A percentile compares a stretch with the other conserved stretches of the same genome.
Evolutionary conservation across 2,888 invertebrate genomes (phyloP).

Genomic region (Gisinianus flammeolus): DNA sequence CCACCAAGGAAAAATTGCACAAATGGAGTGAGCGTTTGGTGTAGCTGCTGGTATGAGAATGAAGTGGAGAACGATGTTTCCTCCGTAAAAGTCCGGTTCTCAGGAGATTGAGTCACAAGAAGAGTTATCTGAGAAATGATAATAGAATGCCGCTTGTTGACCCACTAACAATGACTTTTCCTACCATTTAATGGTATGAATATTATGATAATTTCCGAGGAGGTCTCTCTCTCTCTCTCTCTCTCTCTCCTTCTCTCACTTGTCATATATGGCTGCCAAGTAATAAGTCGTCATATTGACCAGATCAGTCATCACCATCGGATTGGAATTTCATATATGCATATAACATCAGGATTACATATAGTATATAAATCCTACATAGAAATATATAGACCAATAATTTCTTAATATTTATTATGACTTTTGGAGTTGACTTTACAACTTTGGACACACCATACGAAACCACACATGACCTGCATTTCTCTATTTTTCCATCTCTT

Average conservation of each 20-base stretch:
- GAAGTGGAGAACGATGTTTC: neutral
- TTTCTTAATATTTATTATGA: neutral
- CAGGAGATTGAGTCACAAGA: neutral
- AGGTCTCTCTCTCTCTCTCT: too few species aligned
- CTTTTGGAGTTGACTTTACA: too few species aligned
- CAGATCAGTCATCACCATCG: neutral
- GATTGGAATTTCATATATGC: too few species aligned
- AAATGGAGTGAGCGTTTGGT: too few species aligned
- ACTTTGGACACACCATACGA: too few species aligned
- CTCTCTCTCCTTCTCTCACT: neutral
- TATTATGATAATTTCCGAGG: neutral
- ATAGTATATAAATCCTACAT: too few species aligned
- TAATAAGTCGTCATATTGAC: neutral
- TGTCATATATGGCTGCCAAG: neutral
- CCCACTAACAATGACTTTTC: constrained; percentile 2
- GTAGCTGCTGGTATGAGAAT: too few species aligned
- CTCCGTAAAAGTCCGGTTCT: neutral
- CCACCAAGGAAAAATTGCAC: neutral
- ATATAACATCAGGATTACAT: too few species aligned
- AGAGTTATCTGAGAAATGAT: neutral
- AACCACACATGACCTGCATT: too few species aligned
- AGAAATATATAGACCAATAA: too few species aligned
- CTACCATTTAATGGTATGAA: neutral
- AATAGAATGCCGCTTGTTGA: neutral
- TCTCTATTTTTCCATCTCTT: too few species aligned